These are phyloP conservation scores for Protonemura montana DNA, from an alignment of 2,888 invertebrate species.

Conservation along the genomic window DNA sequence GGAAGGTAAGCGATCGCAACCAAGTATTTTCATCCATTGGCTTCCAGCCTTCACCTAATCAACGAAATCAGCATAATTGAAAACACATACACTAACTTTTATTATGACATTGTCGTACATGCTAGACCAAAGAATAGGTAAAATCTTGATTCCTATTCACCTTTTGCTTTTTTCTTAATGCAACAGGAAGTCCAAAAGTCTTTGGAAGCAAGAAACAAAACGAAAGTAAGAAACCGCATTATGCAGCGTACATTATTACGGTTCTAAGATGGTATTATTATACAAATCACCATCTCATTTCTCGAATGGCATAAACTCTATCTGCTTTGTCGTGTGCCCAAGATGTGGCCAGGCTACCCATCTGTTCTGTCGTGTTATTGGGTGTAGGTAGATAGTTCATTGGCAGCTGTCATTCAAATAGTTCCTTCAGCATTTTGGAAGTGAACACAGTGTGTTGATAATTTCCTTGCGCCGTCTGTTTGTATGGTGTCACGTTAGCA, in stretches of 20 bases:
- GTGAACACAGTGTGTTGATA: neutral
- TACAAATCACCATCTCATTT: conserved; percentile 13
- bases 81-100: neutral
- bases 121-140: too few species aligned
- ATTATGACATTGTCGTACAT: too few species aligned
- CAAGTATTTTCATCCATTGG: neutral
- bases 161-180: neutral
- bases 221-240: neutral
- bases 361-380: conserved; percentile 9
- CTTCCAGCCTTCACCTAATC: neutral
- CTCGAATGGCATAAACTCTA: neutral
- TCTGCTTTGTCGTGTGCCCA: neutral
- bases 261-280: neutral
- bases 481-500: conserved; percentile 9
- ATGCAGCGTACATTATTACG: neutral
- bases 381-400: neutral
- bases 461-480: neutral
- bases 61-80: neutral
- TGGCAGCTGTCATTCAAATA: conserved; percentile 21
- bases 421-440: neutral
- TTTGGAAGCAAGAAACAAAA: neutral
- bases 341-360: neutral
- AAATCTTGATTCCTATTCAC: neutral
- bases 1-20: conserved; percentile 15
- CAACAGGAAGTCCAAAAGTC: neutral